Percentiles rank a stretch among this genome's conserved stretches.
These are phyloP conservation scores for Diceros bicornis DNA, from an alignment of 2,797 vertebrate species.

Conservation along the genomic window DNA sequence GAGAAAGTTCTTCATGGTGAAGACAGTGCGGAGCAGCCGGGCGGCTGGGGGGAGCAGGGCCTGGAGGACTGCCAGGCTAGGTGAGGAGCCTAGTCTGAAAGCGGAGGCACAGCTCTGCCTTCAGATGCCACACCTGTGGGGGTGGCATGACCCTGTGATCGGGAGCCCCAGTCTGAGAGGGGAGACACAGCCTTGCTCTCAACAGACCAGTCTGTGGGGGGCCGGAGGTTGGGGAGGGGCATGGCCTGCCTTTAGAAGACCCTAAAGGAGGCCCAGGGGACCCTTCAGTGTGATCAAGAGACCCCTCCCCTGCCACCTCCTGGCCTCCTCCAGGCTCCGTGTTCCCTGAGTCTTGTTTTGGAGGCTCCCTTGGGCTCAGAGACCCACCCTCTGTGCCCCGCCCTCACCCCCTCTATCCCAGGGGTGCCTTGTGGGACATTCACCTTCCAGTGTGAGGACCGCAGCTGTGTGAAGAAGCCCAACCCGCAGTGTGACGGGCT, in stretches of 20 bases:
- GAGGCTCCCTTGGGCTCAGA: background rate
- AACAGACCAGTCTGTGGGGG: too few relatives aligned
- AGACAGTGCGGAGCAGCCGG: background rate
- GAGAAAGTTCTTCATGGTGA: fast-evolving
- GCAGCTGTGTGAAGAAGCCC: conserved; percentile 95
- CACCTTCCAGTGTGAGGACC: conserved; percentile 94
- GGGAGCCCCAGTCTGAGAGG: too few relatives aligned
- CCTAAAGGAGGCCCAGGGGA: background rate
- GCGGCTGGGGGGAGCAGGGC: background rate
- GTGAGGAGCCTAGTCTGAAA: background rate
- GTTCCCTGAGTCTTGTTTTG: background rate
- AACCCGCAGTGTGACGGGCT: conserved; percentile 95
- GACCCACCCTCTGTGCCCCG: background rate
- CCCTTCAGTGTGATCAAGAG: background rate
- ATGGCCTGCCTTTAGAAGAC: background rate
- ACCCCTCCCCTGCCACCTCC: background rate
- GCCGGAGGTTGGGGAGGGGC: fast-evolving
- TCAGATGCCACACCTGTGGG: background rate
- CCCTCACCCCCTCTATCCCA: conserved; percentile 76
- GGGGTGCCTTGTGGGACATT: conserved; percentile 93
- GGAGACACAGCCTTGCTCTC: background rate
- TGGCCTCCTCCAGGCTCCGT: background rate
- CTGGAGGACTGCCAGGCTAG: background rate
- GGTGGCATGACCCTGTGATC: background rate
- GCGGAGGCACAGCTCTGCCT: background rate